Conservation (phyloP, 2,797 vertebrate species). For the Taeniopygia guttata region DNA sequence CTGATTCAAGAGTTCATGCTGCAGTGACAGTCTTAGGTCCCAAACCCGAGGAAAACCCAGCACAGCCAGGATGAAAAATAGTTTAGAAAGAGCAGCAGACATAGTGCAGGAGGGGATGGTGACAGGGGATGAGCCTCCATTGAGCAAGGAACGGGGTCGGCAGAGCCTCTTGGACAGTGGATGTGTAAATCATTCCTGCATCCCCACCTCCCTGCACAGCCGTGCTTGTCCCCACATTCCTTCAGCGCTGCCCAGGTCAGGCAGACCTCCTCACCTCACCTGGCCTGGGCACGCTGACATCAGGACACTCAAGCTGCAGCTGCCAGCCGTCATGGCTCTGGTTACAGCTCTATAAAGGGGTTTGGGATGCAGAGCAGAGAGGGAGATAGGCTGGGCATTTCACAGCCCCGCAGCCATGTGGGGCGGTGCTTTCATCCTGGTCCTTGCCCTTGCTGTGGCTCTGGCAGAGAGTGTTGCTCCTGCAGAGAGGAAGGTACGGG, state of each 20-base stretch:
- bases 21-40: not conserved
- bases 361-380: accelerated
- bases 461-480: not conserved
- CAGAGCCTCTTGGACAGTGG: not conserved
- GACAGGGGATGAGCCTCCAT: accelerated
- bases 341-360: slow-evolving; percentile 43
- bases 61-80: not conserved
- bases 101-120: accelerated
- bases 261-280: not conserved
- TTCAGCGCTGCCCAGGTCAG: not conserved
- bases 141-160: not conserved
- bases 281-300: not conserved
- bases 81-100: not conserved
- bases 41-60: not conserved
- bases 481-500: not conserved
- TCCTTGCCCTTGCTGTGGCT: not conserved
- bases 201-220: not conserved
- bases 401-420: not conserved
- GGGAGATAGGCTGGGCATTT: accelerated
- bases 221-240: not conserved
- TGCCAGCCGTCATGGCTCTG: not conserved
- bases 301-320: accelerated
- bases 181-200: accelerated
- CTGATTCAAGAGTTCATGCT: not conserved
- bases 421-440: not conserved